phyloP scores from a whole-genome alignment of 2,797 vertebrate genomes.

The Rhinella marina region DNA sequence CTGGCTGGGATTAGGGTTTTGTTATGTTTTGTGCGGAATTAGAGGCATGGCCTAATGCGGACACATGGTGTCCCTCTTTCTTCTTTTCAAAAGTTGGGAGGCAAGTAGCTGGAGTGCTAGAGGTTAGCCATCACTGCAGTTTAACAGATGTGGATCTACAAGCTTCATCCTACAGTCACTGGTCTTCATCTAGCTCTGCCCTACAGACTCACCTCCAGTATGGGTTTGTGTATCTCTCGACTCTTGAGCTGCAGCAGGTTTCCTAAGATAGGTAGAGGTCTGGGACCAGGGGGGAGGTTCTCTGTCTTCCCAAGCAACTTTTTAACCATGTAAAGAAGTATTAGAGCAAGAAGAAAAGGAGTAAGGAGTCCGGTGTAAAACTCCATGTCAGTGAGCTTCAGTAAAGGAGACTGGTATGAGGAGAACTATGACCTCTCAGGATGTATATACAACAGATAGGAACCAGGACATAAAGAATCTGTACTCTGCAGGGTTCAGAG shows the following conservation, averaged over 20 bases:
- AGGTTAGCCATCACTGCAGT: too few species aligned
- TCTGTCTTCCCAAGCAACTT: not conserved
- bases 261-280: slow-evolving; percentile 49
- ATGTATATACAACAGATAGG: not conserved
- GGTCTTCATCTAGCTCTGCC: too few species aligned
- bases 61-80: too few species aligned
- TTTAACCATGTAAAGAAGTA: slow-evolving; percentile 2
- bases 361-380: not conserved
- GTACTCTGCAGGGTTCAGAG: slow-evolving; percentile 6
- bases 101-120: too few species aligned
- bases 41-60: too few species aligned
- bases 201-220: slow-evolving; percentile 41
- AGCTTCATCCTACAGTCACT: too few species aligned
- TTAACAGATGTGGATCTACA: too few species aligned
- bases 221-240: slow-evolving; percentile 44
- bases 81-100: too few species aligned
- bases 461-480: not conserved
- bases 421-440: not conserved
- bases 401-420: not conserved
- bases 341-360: not conserved
- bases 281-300: slow-evolving; percentile 49
- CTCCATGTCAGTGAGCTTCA: slow-evolving; percentile 23
- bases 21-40: too few species aligned
- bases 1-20: too few species aligned
- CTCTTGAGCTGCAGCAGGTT: slow-evolving; percentile 55